phyloP scores from a whole-genome alignment of 1,140 invertebrate genomes.

The Trissolcus basalis region DNA sequence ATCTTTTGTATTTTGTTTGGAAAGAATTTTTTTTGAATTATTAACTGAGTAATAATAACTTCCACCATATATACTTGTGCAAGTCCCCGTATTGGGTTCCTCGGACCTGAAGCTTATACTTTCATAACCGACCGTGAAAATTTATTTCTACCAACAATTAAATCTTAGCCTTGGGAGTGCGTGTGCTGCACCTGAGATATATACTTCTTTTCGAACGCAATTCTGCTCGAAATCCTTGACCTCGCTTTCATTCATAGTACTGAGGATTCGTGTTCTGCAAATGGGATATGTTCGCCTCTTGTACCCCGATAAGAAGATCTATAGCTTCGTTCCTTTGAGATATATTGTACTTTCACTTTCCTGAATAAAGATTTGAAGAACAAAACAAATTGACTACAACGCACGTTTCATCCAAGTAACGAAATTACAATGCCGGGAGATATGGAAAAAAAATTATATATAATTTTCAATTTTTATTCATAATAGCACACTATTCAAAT shows the following conservation, averaged over 20 bases:
- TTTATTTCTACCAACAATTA: conserved; percentile 57
- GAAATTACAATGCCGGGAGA: too few relatives aligned
- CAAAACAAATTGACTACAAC: too few relatives aligned
- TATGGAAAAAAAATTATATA: too few relatives aligned
- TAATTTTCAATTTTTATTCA: too few relatives aligned
- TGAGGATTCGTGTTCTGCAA: conserved; percentile 33
- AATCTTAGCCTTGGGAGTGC: conserved; percentile 47
- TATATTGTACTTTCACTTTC: not conserved
- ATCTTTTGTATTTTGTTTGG: too few relatives aligned
- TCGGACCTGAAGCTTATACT: not conserved
- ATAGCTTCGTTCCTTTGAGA: not conserved
- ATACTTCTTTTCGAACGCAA: conserved; percentile 31
- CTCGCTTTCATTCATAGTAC: conserved; percentile 35
- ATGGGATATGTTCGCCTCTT: conserved; percentile 21
- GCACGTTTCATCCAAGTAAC: too few relatives aligned
- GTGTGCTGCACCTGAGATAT: conserved; percentile 21
- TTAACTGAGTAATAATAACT: too few relatives aligned
- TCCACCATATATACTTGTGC: too few relatives aligned
- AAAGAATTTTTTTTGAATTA: too few relatives aligned
- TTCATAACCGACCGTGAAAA: conserved; percentile 8
- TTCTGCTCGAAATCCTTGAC: conserved; percentile 50
- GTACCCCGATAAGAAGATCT: not conserved
- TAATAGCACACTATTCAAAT: too few relatives aligned
- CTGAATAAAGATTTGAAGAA: too few relatives aligned
- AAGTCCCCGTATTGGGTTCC: too few relatives aligned